Evolutionary conservation across 2,888 invertebrate genomes (phyloP), one percentile per base, ranked within the genome.

Genomic region (Actias luna): DNA sequence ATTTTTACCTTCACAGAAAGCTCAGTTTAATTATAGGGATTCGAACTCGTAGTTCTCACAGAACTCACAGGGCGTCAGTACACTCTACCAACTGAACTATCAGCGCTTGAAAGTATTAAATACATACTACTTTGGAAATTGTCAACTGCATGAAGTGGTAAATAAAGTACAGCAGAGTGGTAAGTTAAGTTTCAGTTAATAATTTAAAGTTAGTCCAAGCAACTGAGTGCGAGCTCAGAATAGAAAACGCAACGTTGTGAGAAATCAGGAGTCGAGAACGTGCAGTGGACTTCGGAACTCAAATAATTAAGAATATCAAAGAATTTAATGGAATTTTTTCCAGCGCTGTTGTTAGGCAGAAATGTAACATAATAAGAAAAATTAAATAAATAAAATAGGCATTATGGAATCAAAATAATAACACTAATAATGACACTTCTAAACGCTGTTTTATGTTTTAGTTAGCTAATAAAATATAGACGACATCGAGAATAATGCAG

Each of bases 151-250:
- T 78, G 78, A 75, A 82, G 29, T 55, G 55, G 14, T 29, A 87
- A 87, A 87, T 87, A 87, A 86, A 87, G 84, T 87, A 85, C 71
- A 77, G 68, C 78, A 72, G 77, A 84, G 80, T 84, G 84, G 80
- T 79, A 78, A 84, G 81, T 79, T 79, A 84, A 85, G 84, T 88
- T 86, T 79, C 79, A 80, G 79, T 83, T 42, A 87, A 89, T 89
- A 89, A 89, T 89, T 88, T 89, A 90, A 91, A 91, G 83, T 91
- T 89, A 67, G 82, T 79, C 83, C 76, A 78, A 79, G 76, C 74
- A 74, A 75, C 72, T 75, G 79, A 83, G 79, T 77, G 77, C 76
- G 75, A 80, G 76, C 73, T 73, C 83, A 88, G 85, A 85, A 87
- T 86, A 86, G 88, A 87, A 85, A 84, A 84, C 78, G 78, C 74